Evolutionary conservation across 2,888 invertebrate species (phyloP), one percentile per base, ranked within the genome.

Genomic region (Nomada ruficornis): DNA sequence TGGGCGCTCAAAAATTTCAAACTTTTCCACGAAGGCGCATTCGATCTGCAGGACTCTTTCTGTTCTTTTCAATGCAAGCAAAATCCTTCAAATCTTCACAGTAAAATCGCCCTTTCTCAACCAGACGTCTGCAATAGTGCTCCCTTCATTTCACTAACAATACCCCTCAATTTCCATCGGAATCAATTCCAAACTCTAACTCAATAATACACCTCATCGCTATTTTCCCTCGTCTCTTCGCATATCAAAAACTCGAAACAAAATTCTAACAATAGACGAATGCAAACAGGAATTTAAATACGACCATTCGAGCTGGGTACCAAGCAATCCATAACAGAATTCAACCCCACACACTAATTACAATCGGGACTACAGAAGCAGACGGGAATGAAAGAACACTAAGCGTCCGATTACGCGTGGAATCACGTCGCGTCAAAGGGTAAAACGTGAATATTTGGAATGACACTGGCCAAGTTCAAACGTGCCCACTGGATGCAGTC

Each of bases 11-110:
- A 75, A 69, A 64, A 69, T 68, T 68, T 63, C 20, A 11, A 68
- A 75, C 57, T 82, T 82, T 76, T 73, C 47, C 36, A 54, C 20
- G 9, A 3, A 54, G 18, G 52, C 29, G 54, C 54, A 47, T 75
- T 23, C 54, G 2, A 13, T 26, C 13, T n/a, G 15, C 13, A 9
- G 10, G 18, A 10, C 18, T 26, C 15, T n/a, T 18, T 42, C 7
- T 52, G 13, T 13, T 52, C 52, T 20, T 4, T 75, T 62, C 15
- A 54, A 10, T 3, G 18, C 36, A 57, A 65, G 20, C 7, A 18
- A 15, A 36, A 15, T 50, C 1, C 7, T 50, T 36, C 18, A 44
- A 57, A 26, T 10, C 10, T 20, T 62, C 36, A 5, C 42, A 54
- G 54, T 54, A 20, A 54, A 20, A 54, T 20, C 4, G 7, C 5